A percentile compares a stretch with the other conserved stretches of the same genome.
Conservation (phyloP, 1,140 invertebrate species). For the Thrips palmi region DNA sequence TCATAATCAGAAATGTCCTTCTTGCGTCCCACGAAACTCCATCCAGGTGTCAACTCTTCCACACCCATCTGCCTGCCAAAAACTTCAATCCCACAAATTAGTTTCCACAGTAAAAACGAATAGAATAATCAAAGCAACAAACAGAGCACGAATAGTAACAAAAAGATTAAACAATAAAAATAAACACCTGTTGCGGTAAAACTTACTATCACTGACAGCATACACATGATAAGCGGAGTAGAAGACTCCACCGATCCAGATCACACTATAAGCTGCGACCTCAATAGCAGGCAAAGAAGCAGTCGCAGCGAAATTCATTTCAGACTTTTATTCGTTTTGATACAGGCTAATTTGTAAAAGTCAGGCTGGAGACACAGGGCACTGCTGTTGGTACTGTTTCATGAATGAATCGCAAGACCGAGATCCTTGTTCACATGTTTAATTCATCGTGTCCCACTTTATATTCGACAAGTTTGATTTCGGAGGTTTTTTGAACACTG, state of each 20-base stretch:
- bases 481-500: too few relatives aligned
- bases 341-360: too few relatives aligned
- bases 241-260: constrained; percentile 12
- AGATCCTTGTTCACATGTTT: too few relatives aligned
- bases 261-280: constrained; percentile 6
- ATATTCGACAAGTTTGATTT: too few relatives aligned
- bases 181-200: not conserved
- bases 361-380: too few relatives aligned
- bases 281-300: too few relatives aligned
- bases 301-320: too few relatives aligned
- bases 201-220: constrained; percentile 12
- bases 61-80: constrained; percentile 10
- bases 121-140: not conserved
- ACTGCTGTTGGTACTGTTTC: too few relatives aligned
- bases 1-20: constrained; percentile 17
- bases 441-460: too few relatives aligned
- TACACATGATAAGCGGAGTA: constrained; percentile 11
- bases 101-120: not conserved
- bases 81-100: constrained; percentile 11
- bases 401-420: too few relatives aligned
- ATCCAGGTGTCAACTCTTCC: constrained; percentile 12
- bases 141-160: not conserved
- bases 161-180: not conserved
- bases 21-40: constrained; percentile 11
- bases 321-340: too few relatives aligned